Base-by-base conservation (phyloP, 2,113 vertebrate genomes). In the Solea solea region DNA sequence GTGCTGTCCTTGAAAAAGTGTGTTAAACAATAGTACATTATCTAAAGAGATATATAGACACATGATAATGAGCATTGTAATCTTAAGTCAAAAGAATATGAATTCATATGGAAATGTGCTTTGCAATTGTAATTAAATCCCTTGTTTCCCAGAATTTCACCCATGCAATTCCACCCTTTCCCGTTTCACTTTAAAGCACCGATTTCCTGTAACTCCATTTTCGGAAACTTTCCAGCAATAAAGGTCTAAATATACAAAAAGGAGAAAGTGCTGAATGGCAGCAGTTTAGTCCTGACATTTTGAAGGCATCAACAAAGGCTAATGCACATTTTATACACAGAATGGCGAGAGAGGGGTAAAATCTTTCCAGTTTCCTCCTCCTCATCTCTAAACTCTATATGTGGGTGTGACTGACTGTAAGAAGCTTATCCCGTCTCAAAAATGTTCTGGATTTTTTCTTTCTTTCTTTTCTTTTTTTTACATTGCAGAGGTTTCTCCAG, bases 261-360 rank as follows among this genome's bases (percentile, higher is more conserved):
- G 25, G 27, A 54, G 5, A 27, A 12, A 13, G 2, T 11, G 12
- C 25, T 40, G 52, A 68, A 44, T 12, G 41, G 42, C 59, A 42
- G 53, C 27, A 54, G 53, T 10, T 4, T 14, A 72, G 41, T 5
- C 8, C 48, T 76, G 54, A 57, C 60, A 82, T 82, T 76, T 79
- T 34, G 68, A 79, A 55, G 60, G 41, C 41, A 34, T 75, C 28
- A 65, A 75, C 72, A 72, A 52, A 74, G 70, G 67, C 50, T 64
- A 65, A 85, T 34, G 72, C 10, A 6, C 46, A 51, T 73, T 63
- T 70, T 56, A 44, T 60, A 52, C 46, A 58, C 16, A 44, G 41
- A 64, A 54, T 51, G 27, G 16, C 7, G 62, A 63, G n/a, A 45
- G 49, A 34, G 34, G 34, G 5, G 34, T 3, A 28, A 49, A 71